phyloP scores from a whole-genome alignment of 2,113 vertebrate species.

The Microcebus murinus region DNA sequence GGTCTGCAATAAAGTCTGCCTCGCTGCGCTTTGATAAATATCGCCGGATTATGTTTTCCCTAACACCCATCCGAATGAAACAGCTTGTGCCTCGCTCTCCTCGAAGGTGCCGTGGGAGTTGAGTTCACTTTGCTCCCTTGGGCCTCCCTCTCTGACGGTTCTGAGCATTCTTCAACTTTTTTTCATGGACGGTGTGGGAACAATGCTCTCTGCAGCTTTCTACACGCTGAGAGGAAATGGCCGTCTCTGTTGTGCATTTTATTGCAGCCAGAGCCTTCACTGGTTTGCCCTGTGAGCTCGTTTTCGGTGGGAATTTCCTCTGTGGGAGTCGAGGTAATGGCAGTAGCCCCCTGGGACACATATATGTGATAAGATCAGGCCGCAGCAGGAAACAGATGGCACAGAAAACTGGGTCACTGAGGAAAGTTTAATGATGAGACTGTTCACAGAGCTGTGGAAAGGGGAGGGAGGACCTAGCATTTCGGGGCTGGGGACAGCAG shows the following conservation, averaged over 20 bases:
- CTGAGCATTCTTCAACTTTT: background rate
- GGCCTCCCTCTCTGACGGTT: background rate
- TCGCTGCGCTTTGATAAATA: background rate
- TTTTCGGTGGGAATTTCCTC: background rate
- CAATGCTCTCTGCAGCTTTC: background rate
- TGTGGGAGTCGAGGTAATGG: background rate
- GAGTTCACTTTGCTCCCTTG: background rate
- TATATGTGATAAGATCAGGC: background rate
- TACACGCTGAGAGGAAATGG: background rate
- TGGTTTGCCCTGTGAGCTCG: background rate
- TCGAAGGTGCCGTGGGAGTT: background rate
- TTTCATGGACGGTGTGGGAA: background rate
- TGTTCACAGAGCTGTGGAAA: background rate
- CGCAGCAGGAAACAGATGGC: background rate
- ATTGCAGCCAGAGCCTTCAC: background rate
- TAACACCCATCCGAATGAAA: background rate
- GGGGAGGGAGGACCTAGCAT: background rate
- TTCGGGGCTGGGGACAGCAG: background rate
- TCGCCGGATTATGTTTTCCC: background rate
- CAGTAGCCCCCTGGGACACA: no score
- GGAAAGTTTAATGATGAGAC: background rate
- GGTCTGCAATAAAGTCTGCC: background rate
- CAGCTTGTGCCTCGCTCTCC: fast-evolving
- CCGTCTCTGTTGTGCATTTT: background rate
- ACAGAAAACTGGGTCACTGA: background rate